Evolutionary conservation across 2,797 vertebrate species (phyloP).

Genomic region (Chanos chanos): DNA sequence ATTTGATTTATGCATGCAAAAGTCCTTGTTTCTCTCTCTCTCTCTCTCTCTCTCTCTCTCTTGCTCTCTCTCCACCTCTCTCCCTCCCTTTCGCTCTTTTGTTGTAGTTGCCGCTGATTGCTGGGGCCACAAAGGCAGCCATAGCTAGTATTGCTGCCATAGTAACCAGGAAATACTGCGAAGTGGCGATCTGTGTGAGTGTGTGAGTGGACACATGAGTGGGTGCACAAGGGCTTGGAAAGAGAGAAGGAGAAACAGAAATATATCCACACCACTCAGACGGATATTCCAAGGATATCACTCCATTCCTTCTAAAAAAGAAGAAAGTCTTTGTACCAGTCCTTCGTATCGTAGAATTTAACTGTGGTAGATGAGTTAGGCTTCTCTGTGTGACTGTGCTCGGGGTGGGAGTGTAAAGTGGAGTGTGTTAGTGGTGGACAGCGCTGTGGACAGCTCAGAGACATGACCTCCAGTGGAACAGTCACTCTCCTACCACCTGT

Average conservation of each 20-base stretch:
- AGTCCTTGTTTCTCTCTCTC: conserved; percentile 29
- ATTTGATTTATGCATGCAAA: conserved; percentile 12
- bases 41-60: conserved; percentile 18
- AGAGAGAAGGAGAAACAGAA: too few species aligned
- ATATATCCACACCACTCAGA: too few species aligned
- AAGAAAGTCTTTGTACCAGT: too few species aligned
- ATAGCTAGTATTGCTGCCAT: conserved; percentile 71
- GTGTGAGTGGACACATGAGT: background rate
- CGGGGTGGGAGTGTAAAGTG: conserved; percentile 19
- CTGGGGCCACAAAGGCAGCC: conserved; percentile 69
- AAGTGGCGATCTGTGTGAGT: conserved; percentile 7
- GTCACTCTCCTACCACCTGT: conserved; percentile 65
- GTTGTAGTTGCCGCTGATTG: conserved; percentile 69
- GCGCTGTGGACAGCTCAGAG: conserved; percentile 29
- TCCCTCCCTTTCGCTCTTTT: conserved; percentile 50
- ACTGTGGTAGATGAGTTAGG: background rate
- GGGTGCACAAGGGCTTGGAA: background rate
- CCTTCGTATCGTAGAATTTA: too few species aligned
- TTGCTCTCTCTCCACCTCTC: conserved; percentile 30
- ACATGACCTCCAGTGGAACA: conserved; percentile 58
- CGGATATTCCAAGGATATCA: too few species aligned
- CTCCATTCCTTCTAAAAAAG: too few species aligned
- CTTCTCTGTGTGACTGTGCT: conserved; percentile 6
- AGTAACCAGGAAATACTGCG: conserved; percentile 78
- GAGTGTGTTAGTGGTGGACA: conserved; percentile 17